phyloP scores from a whole-genome alignment of 2,888 invertebrate genomes.

The Noctua comes region DNA sequence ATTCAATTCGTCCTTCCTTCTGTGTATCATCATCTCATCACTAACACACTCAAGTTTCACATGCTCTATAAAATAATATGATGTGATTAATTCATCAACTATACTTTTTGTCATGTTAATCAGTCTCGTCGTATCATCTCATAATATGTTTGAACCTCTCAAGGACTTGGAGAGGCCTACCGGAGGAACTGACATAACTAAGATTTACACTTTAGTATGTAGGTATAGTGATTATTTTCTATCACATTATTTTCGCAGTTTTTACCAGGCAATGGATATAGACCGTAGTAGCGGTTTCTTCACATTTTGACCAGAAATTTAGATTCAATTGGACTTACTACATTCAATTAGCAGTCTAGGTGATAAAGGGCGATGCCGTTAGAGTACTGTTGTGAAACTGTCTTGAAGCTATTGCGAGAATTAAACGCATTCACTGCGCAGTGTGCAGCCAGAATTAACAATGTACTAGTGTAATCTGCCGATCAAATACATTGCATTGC shows the following conservation, averaged over 20 bases:
- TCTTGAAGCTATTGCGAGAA: constrained; percentile 44
- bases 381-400: constrained; percentile 35
- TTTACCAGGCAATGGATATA: neutral
- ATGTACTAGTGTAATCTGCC: constrained; percentile 52
- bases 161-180: constrained; percentile 3
- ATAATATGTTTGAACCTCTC: constrained; percentile 6
- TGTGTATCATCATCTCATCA: neutral
- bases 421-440: constrained; percentile 37
- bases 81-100: neutral
- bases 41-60: neutral
- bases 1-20: constrained; percentile 15
- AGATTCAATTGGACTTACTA: neutral
- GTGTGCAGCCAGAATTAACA: constrained; percentile 51
- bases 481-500: constrained; percentile 57
- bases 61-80: constrained; percentile 2
- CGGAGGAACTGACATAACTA: neutral
- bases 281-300: neutral
- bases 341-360: neutral
- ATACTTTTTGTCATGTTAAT: constrained; percentile 3
- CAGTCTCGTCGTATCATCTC: constrained; percentile 5
- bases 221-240: constrained; percentile 8
- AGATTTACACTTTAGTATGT: neutral
- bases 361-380: constrained; percentile 18
- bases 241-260: neutral
- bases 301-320: neutral